Percentiles rank a stretch among this genome's conserved stretches.
Conservation (phyloP, 2,797 vertebrate species). For the Clarias platycephalus region DNA sequence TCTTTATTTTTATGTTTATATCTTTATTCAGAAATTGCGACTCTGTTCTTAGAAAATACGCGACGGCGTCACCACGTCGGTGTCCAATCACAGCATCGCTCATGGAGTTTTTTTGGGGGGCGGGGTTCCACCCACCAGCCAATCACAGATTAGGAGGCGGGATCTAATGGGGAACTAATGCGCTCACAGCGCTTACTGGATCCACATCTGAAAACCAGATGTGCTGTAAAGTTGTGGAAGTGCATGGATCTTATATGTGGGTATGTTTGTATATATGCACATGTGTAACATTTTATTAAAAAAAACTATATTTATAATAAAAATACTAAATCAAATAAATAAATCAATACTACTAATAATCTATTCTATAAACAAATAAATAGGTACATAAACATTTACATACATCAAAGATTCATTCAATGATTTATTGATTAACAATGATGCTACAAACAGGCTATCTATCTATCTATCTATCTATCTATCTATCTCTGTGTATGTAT, state of each 20-base stretch:
- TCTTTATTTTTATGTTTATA: not conserved
- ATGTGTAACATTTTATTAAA: too few species aligned
- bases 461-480: too few species aligned
- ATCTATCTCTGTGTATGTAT: too few species aligned
- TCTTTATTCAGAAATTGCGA: not conserved
- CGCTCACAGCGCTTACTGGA: fast-evolving
- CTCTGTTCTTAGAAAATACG: not conserved
- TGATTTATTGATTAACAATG: not conserved
- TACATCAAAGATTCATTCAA: not conserved
- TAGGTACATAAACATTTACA: not conserved
- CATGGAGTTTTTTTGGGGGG: too few species aligned
- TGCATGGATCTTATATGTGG: not conserved
- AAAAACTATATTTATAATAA: not conserved
- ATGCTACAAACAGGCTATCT: too few species aligned
- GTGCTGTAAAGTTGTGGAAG: not conserved
- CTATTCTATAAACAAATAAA: not conserved
- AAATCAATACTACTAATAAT: not conserved
- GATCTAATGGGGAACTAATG: not conserved
- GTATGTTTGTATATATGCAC: not conserved
- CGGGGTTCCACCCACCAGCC: not conserved
- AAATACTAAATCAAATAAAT: too few species aligned
- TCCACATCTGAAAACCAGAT: not conserved
- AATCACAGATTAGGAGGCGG: conserved; percentile 7
- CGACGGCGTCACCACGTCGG: not conserved
- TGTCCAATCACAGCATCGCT: not conserved